A percentile compares a stretch with the other conserved stretches of the same genome.
Evolutionary conservation across 2,113 vertebrate species (phyloP).

Genomic region (Caranx melampygus): DNA sequence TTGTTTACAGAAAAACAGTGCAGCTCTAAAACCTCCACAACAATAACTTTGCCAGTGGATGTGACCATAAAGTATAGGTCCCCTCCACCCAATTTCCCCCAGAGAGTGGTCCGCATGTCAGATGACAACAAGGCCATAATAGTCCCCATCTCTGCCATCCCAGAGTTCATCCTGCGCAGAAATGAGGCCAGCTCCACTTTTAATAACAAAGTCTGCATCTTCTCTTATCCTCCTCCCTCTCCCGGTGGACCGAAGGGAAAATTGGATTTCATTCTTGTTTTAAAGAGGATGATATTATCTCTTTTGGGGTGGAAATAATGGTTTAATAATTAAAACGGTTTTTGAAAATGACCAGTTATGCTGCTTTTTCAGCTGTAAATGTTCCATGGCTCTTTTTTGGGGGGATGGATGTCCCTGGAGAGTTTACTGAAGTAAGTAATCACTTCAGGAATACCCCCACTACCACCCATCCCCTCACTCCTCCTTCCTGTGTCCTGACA

Average conservation of each 20-base stretch:
- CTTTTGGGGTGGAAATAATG: constrained; percentile 46
- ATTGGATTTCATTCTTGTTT: constrained; percentile 72
- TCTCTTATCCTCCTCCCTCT: constrained; percentile 57
- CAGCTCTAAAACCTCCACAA: background rate
- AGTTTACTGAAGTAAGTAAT: constrained; percentile 39
- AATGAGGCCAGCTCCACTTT: constrained; percentile 68
- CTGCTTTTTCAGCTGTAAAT: constrained; percentile 54
- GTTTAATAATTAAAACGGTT: constrained; percentile 75
- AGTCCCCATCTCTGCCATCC: constrained; percentile 35
- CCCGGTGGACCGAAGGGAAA: constrained; percentile 58
- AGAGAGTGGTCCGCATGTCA: constrained; percentile 32
- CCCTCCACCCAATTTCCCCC: constrained; percentile 52
- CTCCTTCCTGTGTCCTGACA: background rate
- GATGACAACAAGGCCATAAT: constrained; percentile 50
- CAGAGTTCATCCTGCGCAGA: constrained; percentile 49
- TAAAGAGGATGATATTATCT: constrained; percentile 70
- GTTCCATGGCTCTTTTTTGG: constrained; percentile 3
- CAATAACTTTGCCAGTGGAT: constrained; percentile 17
- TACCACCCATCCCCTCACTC: background rate
- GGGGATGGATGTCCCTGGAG: constrained; percentile 21
- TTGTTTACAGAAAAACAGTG: constrained; percentile 34
- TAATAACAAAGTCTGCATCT: constrained; percentile 64
- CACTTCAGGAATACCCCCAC: constrained; percentile 25
- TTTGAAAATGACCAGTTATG: constrained; percentile 66
- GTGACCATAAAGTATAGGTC: constrained; percentile 36